Conservation (phyloP, 23 tunicate species). For the Diplosoma virens region DNA sequence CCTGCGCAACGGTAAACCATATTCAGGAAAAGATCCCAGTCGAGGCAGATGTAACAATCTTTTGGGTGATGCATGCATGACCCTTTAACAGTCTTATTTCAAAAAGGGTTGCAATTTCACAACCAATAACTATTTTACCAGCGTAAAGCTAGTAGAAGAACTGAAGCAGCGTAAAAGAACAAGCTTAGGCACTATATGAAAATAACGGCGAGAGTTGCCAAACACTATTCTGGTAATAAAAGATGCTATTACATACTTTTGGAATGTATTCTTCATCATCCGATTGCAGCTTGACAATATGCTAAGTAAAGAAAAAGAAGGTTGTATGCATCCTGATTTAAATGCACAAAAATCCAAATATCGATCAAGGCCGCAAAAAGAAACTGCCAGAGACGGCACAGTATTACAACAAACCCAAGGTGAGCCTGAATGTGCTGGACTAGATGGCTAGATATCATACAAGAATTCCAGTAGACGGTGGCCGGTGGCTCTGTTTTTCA, state of each 20-base stretch:
- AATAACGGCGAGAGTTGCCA: not conserved
- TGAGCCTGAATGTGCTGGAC: too few relatives aligned
- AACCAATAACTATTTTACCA: constrained; percentile 4
- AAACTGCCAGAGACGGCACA: constrained; percentile 23
- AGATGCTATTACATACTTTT: constrained; percentile 3
- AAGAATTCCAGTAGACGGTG: constrained; percentile 11
- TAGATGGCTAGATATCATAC: not conserved
- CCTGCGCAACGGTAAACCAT: not conserved
- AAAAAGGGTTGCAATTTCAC: constrained; percentile 9
- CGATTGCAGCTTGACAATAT: constrained; percentile 12
- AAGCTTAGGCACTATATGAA: too few relatives aligned
- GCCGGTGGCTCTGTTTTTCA: constrained; percentile 7
- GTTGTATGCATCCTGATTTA: constrained; percentile 3
- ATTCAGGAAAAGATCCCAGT: not conserved
- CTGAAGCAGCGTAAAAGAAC: too few relatives aligned
- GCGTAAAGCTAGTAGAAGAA: constrained; percentile 9
- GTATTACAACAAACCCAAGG: constrained; percentile 19
- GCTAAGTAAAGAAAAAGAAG: constrained; percentile 4
- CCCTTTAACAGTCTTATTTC: constrained; percentile 4
- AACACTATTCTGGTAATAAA: constrained; percentile 1
- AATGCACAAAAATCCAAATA: constrained; percentile 6
- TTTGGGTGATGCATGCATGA: constrained; percentile 9
- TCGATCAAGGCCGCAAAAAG: constrained; percentile 21
- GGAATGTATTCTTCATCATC: constrained; percentile 10
- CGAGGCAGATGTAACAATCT: constrained; percentile 15